phyloP scores from a whole-genome alignment of 2,113 vertebrate species.

The Nanorana parkeri region DNA sequence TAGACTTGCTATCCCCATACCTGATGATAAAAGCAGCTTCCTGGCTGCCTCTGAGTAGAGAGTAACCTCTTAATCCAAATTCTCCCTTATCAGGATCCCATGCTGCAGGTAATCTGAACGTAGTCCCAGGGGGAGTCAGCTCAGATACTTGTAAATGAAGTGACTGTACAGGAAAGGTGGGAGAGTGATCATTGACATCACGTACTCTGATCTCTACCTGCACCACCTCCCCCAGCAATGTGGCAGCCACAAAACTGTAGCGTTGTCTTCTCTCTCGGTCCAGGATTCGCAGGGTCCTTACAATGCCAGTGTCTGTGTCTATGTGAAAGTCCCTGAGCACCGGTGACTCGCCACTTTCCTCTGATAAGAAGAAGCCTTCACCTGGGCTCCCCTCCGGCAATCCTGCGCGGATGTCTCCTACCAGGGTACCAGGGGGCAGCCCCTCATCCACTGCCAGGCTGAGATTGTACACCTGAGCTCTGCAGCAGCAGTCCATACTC shows the following conservation, averaged over 20 bases:
- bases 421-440: slow-evolving; percentile 81
- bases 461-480: slow-evolving; percentile 80
- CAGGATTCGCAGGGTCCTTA: slow-evolving; percentile 82
- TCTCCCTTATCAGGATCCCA: slow-evolving; percentile 80
- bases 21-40: slow-evolving; percentile 49
- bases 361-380: slow-evolving; percentile 88
- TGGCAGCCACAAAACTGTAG: slow-evolving; percentile 89
- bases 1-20: slow-evolving; percentile 28
- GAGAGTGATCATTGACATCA: slow-evolving; percentile 89
- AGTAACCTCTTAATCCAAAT: slow-evolving; percentile 83
- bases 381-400: slow-evolving; percentile 66
- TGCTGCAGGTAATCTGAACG: slow-evolving; percentile 82
- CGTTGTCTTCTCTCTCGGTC: slow-evolving; percentile 83
- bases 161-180: slow-evolving; percentile 74
- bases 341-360: slow-evolving; percentile 85
- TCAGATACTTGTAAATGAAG: slow-evolving; percentile 83
- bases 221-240: slow-evolving; percentile 83
- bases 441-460: slow-evolving; percentile 84
- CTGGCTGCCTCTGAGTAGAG: slow-evolving; percentile 67
- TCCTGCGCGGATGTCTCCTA: slow-evolving; percentile 82
- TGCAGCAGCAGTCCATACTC: slow-evolving; percentile 60
- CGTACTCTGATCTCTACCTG: slow-evolving; percentile 81
- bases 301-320: slow-evolving; percentile 84
- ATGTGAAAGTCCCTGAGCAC: slow-evolving; percentile 88
- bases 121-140: slow-evolving; percentile 78